phyloP scores from a whole-genome alignment of 2,888 invertebrate genomes.

The Drymonia ruficornis region DNA sequence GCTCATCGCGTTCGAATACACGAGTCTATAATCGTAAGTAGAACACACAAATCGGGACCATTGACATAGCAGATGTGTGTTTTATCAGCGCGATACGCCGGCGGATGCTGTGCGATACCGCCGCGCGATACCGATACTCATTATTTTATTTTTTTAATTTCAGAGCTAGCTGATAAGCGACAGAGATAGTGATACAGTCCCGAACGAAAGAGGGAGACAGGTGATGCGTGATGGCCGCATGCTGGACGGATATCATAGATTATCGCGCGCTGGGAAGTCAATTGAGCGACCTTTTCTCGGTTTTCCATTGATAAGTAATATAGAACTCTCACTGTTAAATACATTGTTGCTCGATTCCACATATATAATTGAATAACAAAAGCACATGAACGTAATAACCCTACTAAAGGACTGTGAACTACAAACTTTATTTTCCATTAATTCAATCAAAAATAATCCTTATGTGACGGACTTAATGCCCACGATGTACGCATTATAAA shows the following conservation, averaged over 20 bases:
- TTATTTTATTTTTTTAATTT: constrained; percentile 75
- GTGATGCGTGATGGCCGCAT: constrained; percentile 68
- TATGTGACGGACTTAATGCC: no score
- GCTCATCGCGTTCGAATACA: not conserved
- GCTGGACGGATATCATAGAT: constrained; percentile 52
- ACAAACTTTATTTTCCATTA: no score
- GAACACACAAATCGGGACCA: constrained; percentile 54
- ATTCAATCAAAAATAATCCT: no score
- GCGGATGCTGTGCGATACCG: constrained; percentile 71
- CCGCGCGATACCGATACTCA: constrained; percentile 57
- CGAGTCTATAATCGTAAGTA: constrained; percentile 40
- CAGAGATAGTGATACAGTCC: constrained; percentile 48
- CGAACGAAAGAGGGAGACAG: constrained; percentile 54
- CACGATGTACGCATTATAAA: no score
- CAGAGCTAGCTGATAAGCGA: constrained; percentile 60
- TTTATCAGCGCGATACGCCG: constrained; percentile 64
- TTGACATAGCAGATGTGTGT: constrained; percentile 65
- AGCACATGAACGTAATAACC: no score
- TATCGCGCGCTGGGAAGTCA: constrained; percentile 43
- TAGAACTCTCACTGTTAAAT: not conserved
- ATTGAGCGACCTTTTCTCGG: constrained; percentile 35
- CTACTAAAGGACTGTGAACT: no score
- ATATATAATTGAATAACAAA: no score
- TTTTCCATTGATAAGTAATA: constrained; percentile 8
- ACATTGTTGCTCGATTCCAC: not conserved